Base-by-base conservation (phyloP, 1,140 invertebrate species). In the Drosophila takahashii region DNA sequence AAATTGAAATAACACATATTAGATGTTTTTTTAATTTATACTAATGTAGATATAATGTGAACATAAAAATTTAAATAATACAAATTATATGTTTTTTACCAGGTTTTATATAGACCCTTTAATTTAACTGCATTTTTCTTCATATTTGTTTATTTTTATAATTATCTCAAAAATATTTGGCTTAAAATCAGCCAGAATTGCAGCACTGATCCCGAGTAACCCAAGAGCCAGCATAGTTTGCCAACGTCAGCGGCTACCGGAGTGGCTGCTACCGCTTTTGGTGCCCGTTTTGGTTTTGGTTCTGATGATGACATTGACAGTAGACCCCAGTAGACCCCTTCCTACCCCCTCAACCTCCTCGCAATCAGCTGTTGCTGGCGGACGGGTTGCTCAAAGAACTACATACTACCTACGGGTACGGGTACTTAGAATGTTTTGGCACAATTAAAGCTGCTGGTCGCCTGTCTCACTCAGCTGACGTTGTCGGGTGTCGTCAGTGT, bases 401-500 rank as follows among this genome's bases (percentile, higher is more conserved):
- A 75, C 58, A 75, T 87, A 81, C 83, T 75, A 78, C 74, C 74
- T 74, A 83, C 70, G 8, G 16, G 41, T 22, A 4, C 83, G 83
- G 83, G 79, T 67, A 87, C 79, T 79, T 69, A 72, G 62, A 87
- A 86, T 87, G 71, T 80, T 87, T 77, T 87, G 84, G 79, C 72
- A 87, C 69, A 87, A 77, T 89, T 89, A 89, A 87, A 86, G 79
- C 79, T 79, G 84, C 78, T 79, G 74, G 76, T 59, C 62, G 67
- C 44, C 48, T 60, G 54, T 61, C 54, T 42, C 73, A 60, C 77
- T 80, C 81, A 85, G 81, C 81, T 85, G 81, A 86, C 54, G 53
- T 60, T 75, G 72, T 75, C 54, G 66, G 66, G 44, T 56, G 67
- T 72, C 67, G 69, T 71, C 69, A 59, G 69, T 70, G 69, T 59